Evolutionary conservation across 2,113 vertebrate species (phyloP).

Genomic region (Corvus cornix): DNA sequence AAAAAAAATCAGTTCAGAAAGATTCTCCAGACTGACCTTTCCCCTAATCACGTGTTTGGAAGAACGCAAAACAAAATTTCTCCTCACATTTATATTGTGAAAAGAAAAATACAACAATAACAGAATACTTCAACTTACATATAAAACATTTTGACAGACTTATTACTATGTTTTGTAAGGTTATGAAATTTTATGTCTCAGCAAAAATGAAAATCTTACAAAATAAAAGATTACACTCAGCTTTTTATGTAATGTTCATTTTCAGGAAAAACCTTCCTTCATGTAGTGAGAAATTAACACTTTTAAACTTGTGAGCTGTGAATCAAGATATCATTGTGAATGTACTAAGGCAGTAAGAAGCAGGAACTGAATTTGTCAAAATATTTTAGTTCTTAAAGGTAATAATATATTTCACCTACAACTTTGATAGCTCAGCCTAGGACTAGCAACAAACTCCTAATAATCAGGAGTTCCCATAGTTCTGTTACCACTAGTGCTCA

Average conservation of each 20-base stretch:
- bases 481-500: background rate
- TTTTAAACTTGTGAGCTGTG: background rate
- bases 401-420: background rate
- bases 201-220: background rate
- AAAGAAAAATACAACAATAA: background rate
- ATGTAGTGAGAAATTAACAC: background rate
- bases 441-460: background rate
- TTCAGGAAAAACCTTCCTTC: background rate
- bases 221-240: background rate
- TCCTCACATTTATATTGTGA: background rate
- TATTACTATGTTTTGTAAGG: background rate
- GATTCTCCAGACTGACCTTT: background rate
- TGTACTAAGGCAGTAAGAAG: background rate
- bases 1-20: background rate
- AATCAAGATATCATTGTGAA: background rate
- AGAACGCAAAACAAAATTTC: background rate
- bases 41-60: background rate
- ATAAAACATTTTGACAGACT: background rate
- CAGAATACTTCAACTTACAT: background rate
- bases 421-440: background rate
- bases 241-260: background rate
- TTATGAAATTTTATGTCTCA: background rate
- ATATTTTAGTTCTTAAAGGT: background rate
- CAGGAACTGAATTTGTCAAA: background rate
- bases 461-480: background rate